Evolutionary conservation across 2,888 invertebrate species (phyloP).

Genomic region (Notodonta dromedarius): DNA sequence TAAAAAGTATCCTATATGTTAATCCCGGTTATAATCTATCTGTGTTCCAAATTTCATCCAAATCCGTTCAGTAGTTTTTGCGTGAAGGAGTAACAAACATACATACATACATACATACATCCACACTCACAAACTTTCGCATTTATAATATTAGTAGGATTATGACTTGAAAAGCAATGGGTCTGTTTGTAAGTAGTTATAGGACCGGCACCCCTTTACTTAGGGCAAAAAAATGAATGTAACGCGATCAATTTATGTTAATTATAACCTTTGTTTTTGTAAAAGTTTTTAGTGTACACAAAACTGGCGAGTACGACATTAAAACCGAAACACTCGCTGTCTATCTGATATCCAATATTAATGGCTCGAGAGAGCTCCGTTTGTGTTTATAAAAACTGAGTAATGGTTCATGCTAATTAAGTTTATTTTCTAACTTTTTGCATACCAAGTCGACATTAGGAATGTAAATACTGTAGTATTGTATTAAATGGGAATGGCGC

Average conservation of each 20-base stretch:
- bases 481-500: constrained; percentile 4
- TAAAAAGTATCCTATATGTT: too few relatives aligned
- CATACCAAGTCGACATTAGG: constrained; percentile 14
- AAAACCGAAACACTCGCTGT: constrained; percentile 34
- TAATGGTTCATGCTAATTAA: constrained; percentile 44
- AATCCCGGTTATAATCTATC: too few relatives aligned
- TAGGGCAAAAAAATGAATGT: too few relatives aligned
- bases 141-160: too few relatives aligned
- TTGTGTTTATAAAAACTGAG: constrained; percentile 44
- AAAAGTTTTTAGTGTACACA: constrained; percentile 31
- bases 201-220: too few relatives aligned
- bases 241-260: constrained; percentile 19
- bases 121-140: too few relatives aligned
- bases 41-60: too few relatives aligned
- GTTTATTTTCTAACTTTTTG: constrained; percentile 23
- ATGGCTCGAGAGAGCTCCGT: constrained; percentile 44
- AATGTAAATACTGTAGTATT: constrained; percentile 11
- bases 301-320: constrained; percentile 27
- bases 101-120: too few relatives aligned
- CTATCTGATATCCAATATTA: constrained; percentile 50
- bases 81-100: too few relatives aligned
- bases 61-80: too few relatives aligned
- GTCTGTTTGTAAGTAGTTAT: too few relatives aligned
- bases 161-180: too few relatives aligned
- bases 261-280: constrained; percentile 26